Conservation (phyloP, 1,140 invertebrate genomes). For the Helicoverpa zea region DNA sequence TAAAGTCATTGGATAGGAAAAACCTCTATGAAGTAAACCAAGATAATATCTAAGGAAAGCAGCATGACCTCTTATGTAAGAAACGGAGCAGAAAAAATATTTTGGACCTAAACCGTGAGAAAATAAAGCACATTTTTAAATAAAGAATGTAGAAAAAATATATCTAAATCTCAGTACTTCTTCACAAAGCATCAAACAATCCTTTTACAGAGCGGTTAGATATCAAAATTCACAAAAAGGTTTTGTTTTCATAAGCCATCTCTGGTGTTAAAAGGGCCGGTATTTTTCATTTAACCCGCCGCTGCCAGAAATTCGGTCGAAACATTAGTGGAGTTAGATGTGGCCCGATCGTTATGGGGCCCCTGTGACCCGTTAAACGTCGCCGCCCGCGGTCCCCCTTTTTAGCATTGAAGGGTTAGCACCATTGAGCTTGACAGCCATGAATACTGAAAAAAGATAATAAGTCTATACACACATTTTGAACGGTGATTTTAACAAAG, state of each 20-base stretch:
- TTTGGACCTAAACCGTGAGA: constrained; percentile 3
- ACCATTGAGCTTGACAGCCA: constrained; percentile 40
- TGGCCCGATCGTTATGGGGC: constrained; percentile 40
- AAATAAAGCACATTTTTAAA: constrained; percentile 2
- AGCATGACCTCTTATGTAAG: neutral
- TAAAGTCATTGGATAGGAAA: constrained; percentile 15
- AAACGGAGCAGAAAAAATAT: neutral
- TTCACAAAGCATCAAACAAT: constrained; percentile 39
- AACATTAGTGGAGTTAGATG: constrained; percentile 48
- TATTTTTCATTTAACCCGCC: constrained; percentile 49
- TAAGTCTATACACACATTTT: constrained; percentile 43
- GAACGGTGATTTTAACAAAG: constrained; percentile 19
- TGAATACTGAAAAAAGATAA: constrained; percentile 46
- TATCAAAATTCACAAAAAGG: constrained; percentile 43
- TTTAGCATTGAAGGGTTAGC: constrained; percentile 42
- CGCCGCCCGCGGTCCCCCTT: constrained; percentile 25
- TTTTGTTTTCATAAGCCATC: constrained; percentile 48
- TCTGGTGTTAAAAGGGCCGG: constrained; percentile 38
- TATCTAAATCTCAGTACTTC: constrained; percentile 30
- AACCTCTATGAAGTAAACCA: constrained; percentile 26
- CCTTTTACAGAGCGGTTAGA: constrained; percentile 33
- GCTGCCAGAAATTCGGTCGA: constrained; percentile 19
- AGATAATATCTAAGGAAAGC: constrained; percentile 19
- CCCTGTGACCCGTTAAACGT: constrained; percentile 42
- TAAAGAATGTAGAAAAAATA: neutral